Base-by-base conservation (phyloP, 2,113 vertebrate genomes). In the Fulmarus glacialis region DNA sequence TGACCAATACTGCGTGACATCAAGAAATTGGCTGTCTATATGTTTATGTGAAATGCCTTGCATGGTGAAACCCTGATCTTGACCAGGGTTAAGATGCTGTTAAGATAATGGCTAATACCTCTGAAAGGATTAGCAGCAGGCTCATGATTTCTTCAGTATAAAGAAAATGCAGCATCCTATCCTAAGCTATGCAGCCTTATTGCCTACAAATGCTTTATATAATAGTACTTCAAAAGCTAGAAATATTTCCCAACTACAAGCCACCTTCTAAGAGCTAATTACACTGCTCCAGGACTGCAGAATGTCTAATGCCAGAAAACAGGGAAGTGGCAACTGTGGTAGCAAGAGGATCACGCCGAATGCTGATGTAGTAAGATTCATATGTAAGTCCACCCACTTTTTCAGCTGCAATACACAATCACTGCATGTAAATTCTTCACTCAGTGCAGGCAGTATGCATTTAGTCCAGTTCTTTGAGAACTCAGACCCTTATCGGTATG, bases 401-500 rank as follows among this genome's bases (percentile, higher is more conserved):
- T 94, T 74, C 6, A 24, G 47, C 95, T 88, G 32, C 64, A 79
- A 63, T 40, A 77, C 40, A 66, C 71, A 92, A 40, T 90, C 70
- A 66, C 27, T 73, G 90, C 88, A 67, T 84, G 80, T 82, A 84
- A 97, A 97, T 95, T 96, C 93, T 52, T 90, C 59, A 45, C 38
- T 94, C 67, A 26, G 5, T 67, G 43, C 79, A 90, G 48, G 47
- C 90, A 87, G 32, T 21, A 56, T 42, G 27, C 58, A 36, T 52
- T 93, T 60, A 90, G 89, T 72, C 72, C 74, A 60, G 40, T 56
- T 97, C 84, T 90, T 95, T 91, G 47, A 94, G 94, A 97, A 96
- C 53, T 82, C 94, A 84, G 63, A 55, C 95, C 38, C 95, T 98
- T 97, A 98, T 98, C 94, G 97, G 90, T 94, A 97, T 96, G 96